Conservation (phyloP, 2,113 vertebrate species). For the Vombatus ursinus region DNA sequence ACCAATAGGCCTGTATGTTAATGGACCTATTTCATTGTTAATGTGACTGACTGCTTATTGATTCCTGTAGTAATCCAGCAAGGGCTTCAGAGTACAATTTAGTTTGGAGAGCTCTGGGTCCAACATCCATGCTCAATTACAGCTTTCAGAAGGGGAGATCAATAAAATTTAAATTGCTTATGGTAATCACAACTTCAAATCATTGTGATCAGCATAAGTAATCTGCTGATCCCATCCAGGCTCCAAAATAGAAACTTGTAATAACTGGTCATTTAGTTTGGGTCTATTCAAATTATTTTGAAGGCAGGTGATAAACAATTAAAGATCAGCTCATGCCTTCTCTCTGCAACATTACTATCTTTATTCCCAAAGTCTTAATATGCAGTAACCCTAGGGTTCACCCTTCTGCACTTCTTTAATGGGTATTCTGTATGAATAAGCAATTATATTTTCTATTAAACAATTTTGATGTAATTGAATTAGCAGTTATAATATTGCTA, state of each 20-base stretch:
- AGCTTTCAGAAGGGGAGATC: conserved; percentile 94
- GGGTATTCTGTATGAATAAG: conserved; percentile 90
- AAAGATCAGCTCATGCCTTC: conserved; percentile 85
- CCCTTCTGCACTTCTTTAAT: conserved; percentile 86
- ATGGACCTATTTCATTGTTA: conserved; percentile 94
- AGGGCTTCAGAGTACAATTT: conserved; percentile 87
- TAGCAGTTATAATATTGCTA: conserved; percentile 89
- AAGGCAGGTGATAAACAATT: conserved; percentile 88
- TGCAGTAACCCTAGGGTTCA: conserved; percentile 83
- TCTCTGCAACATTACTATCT: conserved; percentile 80
- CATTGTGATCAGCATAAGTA: conserved; percentile 95
- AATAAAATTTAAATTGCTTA: conserved; percentile 99
- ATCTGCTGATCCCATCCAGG: conserved; percentile 94
- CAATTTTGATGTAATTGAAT: conserved; percentile 90
- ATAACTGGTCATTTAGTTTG: conserved; percentile 89
- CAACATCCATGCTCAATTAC: conserved; percentile 94
- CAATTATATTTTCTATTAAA: conserved; percentile 93
- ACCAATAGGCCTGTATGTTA: conserved; percentile 88
- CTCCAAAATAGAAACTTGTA: conserved; percentile 89
- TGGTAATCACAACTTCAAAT: conserved; percentile 97
- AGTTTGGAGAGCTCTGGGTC: conserved; percentile 85
- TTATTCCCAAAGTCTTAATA: conserved; percentile 87
- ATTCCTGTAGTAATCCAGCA: conserved; percentile 88
- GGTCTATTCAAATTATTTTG: conserved; percentile 90
- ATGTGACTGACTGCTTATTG: conserved; percentile 92